These are phyloP conservation scores for Torymus aiolomorphi DNA, from an alignment of 2,888 invertebrate genomes.

Conservation along the genomic window DNA sequence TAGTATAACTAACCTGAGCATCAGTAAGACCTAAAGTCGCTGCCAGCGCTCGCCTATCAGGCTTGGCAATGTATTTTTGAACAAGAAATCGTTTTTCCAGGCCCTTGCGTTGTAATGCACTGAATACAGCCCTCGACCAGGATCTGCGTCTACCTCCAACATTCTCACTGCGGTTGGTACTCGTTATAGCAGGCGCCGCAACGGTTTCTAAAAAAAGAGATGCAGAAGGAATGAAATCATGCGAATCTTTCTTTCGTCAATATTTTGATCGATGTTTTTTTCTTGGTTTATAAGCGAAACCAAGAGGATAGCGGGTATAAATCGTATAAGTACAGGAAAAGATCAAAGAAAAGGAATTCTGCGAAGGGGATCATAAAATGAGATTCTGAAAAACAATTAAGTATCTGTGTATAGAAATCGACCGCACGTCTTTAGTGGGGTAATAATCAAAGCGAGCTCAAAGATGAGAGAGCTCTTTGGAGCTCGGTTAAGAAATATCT, in stretches of 20 bases:
- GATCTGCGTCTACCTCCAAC: conserved; percentile 88
- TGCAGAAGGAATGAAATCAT: neutral
- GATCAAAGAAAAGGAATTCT: conserved; percentile 45
- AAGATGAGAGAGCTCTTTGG: conserved; percentile 31
- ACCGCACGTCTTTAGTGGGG: conserved; percentile 27
- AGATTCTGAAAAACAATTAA: conserved; percentile 52
- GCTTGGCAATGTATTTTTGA: conserved; percentile 97
- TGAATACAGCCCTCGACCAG: conserved; percentile 97
- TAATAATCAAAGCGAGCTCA: conserved; percentile 35
- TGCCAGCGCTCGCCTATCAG: conserved; percentile 92
- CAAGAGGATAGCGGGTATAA: neutral
- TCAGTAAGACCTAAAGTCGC: conserved; percentile 94
- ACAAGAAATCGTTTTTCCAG: conserved; percentile 93
- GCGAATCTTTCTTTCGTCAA: neutral
- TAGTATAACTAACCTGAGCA: conserved; percentile 83
- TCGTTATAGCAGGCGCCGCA: neutral
- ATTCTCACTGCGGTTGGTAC: neutral
- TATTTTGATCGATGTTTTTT: neutral
- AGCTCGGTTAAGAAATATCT: conserved; percentile 54
- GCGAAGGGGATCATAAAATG: conserved; percentile 51
- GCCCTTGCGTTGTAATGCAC: conserved; percentile 95
- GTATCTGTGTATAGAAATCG: conserved; percentile 37
- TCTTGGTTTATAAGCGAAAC: neutral
- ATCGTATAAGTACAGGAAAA: conserved; percentile 10
- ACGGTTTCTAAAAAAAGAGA: conserved; percentile 19